A percentile compares a stretch with the other conserved stretches of the same genome.
Evolutionary conservation across 1,140 invertebrate species (phyloP).

Genomic region (Drosophila albomicans): DNA sequence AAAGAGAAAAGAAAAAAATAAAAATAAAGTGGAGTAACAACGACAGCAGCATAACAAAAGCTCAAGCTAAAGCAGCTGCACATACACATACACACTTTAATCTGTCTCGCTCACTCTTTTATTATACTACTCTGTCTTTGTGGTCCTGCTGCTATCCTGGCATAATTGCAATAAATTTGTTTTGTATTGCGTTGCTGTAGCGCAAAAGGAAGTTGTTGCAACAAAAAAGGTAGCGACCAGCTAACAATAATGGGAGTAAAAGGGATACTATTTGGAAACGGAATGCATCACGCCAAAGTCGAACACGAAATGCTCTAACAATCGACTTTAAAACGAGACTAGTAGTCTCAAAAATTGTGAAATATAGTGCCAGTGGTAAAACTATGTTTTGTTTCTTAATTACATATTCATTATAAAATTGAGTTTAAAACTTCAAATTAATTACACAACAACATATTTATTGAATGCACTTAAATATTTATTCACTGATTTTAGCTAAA

Average conservation of each 20-base stretch:
- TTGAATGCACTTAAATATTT: too few species aligned
- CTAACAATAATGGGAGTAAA: constrained; percentile 26
- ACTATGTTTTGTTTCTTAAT: too few species aligned
- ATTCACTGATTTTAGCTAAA: too few species aligned
- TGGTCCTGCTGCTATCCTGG: constrained; percentile 43
- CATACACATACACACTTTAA: constrained; percentile 1
- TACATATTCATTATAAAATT: too few species aligned
- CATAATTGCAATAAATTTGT: constrained; percentile 74
- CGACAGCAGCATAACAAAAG: constrained; percentile 54
- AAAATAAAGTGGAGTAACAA: constrained; percentile 60
- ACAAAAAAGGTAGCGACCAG: constrained; percentile 29
- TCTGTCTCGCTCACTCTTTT: constrained; percentile 16
- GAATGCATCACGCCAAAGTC: background rate
- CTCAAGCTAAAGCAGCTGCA: constrained; percentile 33
- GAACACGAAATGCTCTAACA: constrained; percentile 19
- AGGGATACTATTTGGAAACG: constrained; percentile 25
- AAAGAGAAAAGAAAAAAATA: constrained; percentile 34
- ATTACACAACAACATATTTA: too few species aligned
- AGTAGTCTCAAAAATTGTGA: too few species aligned
- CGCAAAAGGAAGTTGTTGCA: constrained; percentile 55
- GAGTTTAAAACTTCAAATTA: too few species aligned
- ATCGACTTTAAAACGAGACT: too few species aligned
- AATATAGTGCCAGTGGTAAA: too few species aligned
- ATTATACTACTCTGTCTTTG: background rate
- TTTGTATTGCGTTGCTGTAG: constrained; percentile 42